Base-by-base conservation (phyloP, 2,888 invertebrate species). In the Punctoribates punctum region DNA sequence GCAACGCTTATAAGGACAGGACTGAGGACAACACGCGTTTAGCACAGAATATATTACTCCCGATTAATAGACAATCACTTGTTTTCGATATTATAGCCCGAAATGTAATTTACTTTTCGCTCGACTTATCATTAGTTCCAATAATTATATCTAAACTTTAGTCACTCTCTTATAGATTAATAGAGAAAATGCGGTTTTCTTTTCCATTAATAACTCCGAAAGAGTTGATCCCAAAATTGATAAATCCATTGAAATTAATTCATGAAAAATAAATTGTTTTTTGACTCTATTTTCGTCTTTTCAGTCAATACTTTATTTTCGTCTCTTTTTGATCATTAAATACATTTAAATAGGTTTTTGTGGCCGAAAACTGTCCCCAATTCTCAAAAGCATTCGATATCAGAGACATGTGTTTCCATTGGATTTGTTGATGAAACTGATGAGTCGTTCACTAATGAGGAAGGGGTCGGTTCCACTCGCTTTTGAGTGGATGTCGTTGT, bases 101-200 rank as follows among this genome's bases (percentile, higher is more conserved):
- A 62, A 62, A 62, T 62, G 62, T 29, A 62, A 62, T 62, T 62
- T 62, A 62, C 62, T 62, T 62, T 62, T 27, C 62, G 62, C 62
- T 62, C 62, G 29, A 62, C 62, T 62, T 62, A 62, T 62, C 62
- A 62, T 62, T 62, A 62, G 27, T 62, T 62, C 3, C 27, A 62
- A 27, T 62, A 42, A 42, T 42, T 42, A 42, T 62, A 62, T 17
- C 15, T 29, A 62, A 62, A 23, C 1, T 27, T 62, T n/a, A 13
- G 11, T 62, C 27, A 17, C 27, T 54, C 54, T n/a, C 20, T 54
- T 23, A n/a, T 54, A 54, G 23, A n/a, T 54, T 23, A 20, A 54
- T 54, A 42, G 20, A 9, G n/a, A n/a, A 54, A 54, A 54, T 54
- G 54, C n/a, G 54, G 54, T 54, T 20, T 20, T 20, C 54, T 20